These are phyloP conservation scores for Epicauta chinensis DNA, from an alignment of 1,140 invertebrate genomes.

Conservation along the genomic window DNA sequence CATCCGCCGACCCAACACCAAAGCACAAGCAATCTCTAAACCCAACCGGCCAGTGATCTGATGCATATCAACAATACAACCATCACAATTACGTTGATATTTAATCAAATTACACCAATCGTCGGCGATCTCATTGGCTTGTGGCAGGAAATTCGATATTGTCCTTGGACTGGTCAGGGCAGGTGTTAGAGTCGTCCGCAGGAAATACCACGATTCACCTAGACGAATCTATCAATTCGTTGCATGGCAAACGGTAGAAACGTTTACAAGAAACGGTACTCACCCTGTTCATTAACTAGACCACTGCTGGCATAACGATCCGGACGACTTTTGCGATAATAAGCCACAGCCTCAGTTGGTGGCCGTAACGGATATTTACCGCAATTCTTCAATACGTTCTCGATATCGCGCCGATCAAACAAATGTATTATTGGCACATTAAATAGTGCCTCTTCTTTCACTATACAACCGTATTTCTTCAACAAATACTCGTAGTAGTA, in stretches of 20 bases:
- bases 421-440: constrained; percentile 71
- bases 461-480: constrained; percentile 64
- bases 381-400: constrained; percentile 63
- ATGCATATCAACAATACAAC: constrained; percentile 57
- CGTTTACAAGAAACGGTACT: not conserved
- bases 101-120: constrained; percentile 68
- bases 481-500: constrained; percentile 71
- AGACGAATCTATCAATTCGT: constrained; percentile 10
- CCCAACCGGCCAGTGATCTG: constrained; percentile 69
- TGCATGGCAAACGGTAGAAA: not conserved
- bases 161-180: constrained; percentile 71
- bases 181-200: constrained; percentile 66
- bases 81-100: constrained; percentile 45
- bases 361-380: constrained; percentile 73
- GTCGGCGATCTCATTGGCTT: constrained; percentile 68
- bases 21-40: constrained; percentile 70
- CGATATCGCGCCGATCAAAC: constrained; percentile 68
- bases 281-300: constrained; percentile 71
- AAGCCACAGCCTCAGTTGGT: constrained; percentile 72
- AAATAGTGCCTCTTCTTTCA: constrained; percentile 68
- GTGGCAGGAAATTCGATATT: constrained; percentile 68
- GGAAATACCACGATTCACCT: constrained; percentile 70
- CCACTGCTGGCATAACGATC: constrained; percentile 75
- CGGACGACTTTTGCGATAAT: constrained; percentile 65
- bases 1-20: constrained; percentile 71